Conservation (phyloP, 2,888 invertebrate genomes). For the Apodemia duryi region DNA sequence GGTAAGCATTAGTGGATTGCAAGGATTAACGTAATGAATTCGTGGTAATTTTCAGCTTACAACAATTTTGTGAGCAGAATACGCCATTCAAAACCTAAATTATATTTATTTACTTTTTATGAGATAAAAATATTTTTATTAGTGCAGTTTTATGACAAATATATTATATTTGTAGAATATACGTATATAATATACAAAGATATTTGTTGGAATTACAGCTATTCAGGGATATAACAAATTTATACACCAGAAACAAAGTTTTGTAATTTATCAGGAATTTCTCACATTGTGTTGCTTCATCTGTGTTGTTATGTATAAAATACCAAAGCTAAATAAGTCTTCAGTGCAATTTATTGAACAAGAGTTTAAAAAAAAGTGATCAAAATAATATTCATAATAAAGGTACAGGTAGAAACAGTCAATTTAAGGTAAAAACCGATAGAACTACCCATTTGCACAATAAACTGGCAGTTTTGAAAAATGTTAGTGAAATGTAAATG, state of each 20-base stretch:
- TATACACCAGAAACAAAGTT: background rate
- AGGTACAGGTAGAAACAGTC: conserved; percentile 17
- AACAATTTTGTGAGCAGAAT: conserved; percentile 41
- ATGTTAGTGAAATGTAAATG: conserved; percentile 24
- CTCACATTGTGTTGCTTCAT: background rate
- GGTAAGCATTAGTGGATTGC: conserved; percentile 43
- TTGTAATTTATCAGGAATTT: background rate
- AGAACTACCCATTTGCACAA: conserved; percentile 53
- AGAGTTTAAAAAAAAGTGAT: conserved; percentile 15
- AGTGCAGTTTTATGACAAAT: background rate
- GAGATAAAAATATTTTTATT: conserved; percentile 31
- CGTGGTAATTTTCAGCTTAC: conserved; percentile 52
- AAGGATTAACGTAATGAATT: conserved; percentile 52
- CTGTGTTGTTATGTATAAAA: background rate
- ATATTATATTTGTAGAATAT: too few species aligned
- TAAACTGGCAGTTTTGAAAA: conserved; percentile 65
- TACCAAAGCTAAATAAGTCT: background rate
- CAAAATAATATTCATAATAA: conserved; percentile 24
- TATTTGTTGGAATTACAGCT: background rate
- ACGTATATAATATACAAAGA: background rate
- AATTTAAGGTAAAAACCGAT: conserved; percentile 47
- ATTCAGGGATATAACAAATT: background rate
- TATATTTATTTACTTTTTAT: too few species aligned
- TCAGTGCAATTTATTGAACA: background rate
- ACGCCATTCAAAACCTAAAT: conserved; percentile 47